Conservation (phyloP, 1,140 invertebrate genomes). For the Venustaconcha ellipsiformis region DNA sequence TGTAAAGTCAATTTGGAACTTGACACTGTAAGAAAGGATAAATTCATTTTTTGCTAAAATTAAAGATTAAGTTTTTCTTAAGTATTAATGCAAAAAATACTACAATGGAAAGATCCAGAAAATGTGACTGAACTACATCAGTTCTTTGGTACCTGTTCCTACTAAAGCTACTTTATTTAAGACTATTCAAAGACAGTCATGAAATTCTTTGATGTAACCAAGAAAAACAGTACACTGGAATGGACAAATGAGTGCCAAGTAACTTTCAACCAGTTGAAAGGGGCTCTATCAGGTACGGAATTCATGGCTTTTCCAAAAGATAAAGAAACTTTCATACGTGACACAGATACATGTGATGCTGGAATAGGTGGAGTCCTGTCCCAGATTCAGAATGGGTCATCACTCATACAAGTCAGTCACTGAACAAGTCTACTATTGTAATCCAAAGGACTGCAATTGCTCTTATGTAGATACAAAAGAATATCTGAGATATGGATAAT, state of each 20-base stretch:
- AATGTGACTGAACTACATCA: neutral
- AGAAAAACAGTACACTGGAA: neutral
- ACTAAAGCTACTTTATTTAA: neutral
- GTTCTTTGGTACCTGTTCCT: neutral
- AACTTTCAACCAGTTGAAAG: neutral
- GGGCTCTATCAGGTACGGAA: neutral
- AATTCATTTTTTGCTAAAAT: no score
- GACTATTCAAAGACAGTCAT: constrained; percentile 3
- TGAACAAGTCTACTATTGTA: no score
- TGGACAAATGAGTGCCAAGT: neutral
- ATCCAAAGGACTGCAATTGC: no score
- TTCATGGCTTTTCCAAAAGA: constrained; percentile 1
- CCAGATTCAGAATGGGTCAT: neutral
- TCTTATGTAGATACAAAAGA: no score
- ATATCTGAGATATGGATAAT: no score
- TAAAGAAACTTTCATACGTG: no score
- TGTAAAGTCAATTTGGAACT: no score
- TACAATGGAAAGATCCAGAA: neutral
- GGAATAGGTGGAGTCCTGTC: no score
- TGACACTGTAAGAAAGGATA: neutral
- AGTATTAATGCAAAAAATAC: no score
- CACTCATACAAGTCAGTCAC: no score
- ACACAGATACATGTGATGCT: no score
- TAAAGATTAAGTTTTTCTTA: no score
- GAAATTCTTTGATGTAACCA: constrained; percentile 11